Percentiles rank a stretch among this genome's conserved stretches.
These are phyloP conservation scores for Axis porcinus DNA, from an alignment of 2,113 vertebrate species.

Conservation along the genomic window DNA sequence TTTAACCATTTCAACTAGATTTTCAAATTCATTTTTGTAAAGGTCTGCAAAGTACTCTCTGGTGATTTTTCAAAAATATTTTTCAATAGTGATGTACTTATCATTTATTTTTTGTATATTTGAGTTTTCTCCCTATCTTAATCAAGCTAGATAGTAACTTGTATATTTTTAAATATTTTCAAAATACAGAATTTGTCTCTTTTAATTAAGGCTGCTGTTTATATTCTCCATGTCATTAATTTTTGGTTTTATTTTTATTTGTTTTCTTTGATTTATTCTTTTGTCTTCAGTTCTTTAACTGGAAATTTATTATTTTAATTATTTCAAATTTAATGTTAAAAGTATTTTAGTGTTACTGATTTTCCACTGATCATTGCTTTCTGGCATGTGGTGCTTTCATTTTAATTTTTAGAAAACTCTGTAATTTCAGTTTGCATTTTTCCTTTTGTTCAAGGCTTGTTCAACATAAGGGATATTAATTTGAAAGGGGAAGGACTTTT, in stretches of 20 bases:
- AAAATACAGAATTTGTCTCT: neutral
- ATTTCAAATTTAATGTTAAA: neutral
- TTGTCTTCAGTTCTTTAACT: neutral
- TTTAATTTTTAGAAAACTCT: neutral
- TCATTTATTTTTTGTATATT: neutral
- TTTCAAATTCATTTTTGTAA: neutral
- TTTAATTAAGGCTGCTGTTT: neutral
- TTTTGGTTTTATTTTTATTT: neutral
- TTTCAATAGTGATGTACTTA: neutral
- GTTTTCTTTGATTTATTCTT: neutral
- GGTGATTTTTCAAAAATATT: neutral
- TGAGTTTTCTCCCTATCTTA: neutral
- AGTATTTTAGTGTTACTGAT: neutral
- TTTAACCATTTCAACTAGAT: neutral
- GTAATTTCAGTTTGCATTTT: neutral
- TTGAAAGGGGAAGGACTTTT: neutral
- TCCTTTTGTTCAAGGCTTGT: neutral
- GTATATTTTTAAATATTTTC: neutral
- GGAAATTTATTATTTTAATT: neutral
- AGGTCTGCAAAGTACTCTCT: neutral
- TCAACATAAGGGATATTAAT: neutral
- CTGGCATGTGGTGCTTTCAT: neutral
- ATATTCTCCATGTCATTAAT: neutral
- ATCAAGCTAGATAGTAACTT: neutral
- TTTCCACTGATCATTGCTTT: neutral